Conservation (phyloP, 1,140 invertebrate species). For the Monomorium pharaonis region DNA sequence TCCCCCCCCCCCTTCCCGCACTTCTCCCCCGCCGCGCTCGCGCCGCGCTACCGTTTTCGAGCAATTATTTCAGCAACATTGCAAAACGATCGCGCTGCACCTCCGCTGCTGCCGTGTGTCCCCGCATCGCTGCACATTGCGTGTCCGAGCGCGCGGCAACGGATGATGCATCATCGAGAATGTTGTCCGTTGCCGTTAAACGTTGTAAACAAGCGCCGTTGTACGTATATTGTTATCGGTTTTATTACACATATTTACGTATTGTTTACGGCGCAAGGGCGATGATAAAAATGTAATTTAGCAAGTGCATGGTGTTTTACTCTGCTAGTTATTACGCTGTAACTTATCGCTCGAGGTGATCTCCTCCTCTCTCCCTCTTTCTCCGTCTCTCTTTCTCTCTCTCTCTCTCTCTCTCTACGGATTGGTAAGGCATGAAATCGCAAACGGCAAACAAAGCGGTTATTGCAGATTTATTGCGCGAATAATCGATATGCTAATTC, state of each 20-base stretch:
- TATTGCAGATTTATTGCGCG: slow-evolving; percentile 1
- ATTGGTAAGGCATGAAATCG: not conserved
- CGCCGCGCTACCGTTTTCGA: slow-evolving; percentile 73
- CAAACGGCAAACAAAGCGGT: not conserved
- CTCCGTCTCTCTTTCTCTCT: too few species aligned
- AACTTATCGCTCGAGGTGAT: not conserved
- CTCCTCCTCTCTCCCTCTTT: too few species aligned
- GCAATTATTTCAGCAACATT: slow-evolving; percentile 80
- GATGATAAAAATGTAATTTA: slow-evolving; percentile 18
- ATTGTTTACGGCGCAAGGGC: not conserved
- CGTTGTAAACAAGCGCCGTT: slow-evolving; percentile 1
- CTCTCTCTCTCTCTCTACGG: not conserved
- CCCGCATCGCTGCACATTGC: slow-evolving; percentile 48
- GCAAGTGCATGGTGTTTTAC: not conserved
- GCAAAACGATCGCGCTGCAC: slow-evolving; percentile 78
- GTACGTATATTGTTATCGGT: slow-evolving; percentile 10
- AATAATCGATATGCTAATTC: slow-evolving; percentile 6
- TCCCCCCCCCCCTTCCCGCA: slow-evolving; percentile 33
- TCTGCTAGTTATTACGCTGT: not conserved
- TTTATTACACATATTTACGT: not conserved
- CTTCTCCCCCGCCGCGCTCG: slow-evolving; percentile 17
- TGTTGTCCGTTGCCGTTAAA: slow-evolving; percentile 22
- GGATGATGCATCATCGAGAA: slow-evolving; percentile 9
- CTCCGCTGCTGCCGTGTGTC: not conserved
- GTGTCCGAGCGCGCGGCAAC: slow-evolving; percentile 9